A percentile compares a stretch with the other conserved stretches of the same genome.
Evolutionary conservation across 2,113 vertebrate species (phyloP).

Genomic region (Elachura formosa): DNA sequence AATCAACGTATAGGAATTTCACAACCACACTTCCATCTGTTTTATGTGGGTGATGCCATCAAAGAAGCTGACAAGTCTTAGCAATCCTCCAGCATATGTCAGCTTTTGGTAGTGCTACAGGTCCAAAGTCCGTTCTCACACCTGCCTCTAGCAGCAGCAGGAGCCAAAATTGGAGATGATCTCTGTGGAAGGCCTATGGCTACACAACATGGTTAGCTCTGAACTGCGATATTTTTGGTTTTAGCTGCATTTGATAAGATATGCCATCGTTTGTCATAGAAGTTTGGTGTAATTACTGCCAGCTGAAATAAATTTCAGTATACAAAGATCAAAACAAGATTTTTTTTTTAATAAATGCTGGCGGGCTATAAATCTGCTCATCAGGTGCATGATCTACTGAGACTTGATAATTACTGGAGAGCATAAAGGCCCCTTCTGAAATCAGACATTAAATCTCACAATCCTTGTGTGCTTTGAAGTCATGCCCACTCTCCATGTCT

Average conservation of each 20-base stretch:
- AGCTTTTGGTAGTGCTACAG: neutral
- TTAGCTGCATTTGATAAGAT: neutral
- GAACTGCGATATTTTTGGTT: neutral
- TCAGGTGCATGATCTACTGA: neutral
- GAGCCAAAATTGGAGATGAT: neutral
- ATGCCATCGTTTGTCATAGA: neutral
- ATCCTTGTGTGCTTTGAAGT: neutral
- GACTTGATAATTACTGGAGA: neutral
- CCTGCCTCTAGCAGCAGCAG: neutral
- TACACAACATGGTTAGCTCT: neutral
- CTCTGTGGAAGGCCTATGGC: neutral
- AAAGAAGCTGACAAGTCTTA: slow-evolving; percentile 41
- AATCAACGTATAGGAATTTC: slow-evolving; percentile 52
- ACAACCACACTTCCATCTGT: slow-evolving; percentile 45
- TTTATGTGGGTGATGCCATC: slow-evolving; percentile 51
- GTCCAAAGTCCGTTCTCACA: slow-evolving; percentile 22
- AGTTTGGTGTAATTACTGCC: slow-evolving; percentile 2
- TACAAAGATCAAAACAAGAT: neutral
- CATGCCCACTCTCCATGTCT: neutral
- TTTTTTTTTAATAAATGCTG: neutral
- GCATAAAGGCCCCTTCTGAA: neutral
- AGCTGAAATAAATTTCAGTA: slow-evolving; percentile 13
- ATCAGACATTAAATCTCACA: neutral
- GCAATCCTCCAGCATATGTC: slow-evolving; percentile 34
- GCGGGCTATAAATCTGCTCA: slow-evolving; percentile 17